Percentiles rank a stretch among this genome's conserved stretches.
These are phyloP conservation scores for Neosalanx taihuensis DNA, from an alignment of 2,797 vertebrate species.

Conservation along the genomic window DNA sequence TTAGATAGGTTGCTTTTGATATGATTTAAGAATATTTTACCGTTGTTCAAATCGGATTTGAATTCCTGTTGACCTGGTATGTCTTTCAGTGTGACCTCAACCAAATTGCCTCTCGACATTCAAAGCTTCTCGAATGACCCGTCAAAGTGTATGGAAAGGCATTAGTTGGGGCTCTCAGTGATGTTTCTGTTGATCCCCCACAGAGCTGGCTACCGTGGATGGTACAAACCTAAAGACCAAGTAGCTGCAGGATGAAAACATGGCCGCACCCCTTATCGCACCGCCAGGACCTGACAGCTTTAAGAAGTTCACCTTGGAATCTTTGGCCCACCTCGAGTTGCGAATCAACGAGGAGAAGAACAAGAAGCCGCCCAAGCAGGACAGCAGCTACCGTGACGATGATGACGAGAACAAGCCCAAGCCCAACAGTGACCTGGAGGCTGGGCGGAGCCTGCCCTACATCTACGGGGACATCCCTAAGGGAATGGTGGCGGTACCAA, in stretches of 20 bases:
- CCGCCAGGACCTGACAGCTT: slow-evolving; percentile 98
- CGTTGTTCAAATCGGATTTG: background rate
- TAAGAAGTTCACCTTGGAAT: slow-evolving; percentile 91
- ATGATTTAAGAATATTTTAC: background rate
- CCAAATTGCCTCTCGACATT: no score
- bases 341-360: slow-evolving; percentile 92
- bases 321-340: slow-evolving; percentile 93
- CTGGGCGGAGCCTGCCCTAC: slow-evolving; percentile 93
- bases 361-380: slow-evolving; percentile 92
- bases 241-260: slow-evolving; percentile 99
- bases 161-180: no score
- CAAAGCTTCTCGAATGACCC: no score
- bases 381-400: slow-evolving; percentile 96
- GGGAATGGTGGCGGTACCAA: slow-evolving; percentile 88
- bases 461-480: slow-evolving; percentile 95
- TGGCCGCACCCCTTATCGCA: slow-evolving; percentile 96
- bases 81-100: no score
- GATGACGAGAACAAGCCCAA: slow-evolving; percentile 96
- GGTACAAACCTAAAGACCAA: slow-evolving; percentile 81
- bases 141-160: no score
- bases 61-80: background rate
- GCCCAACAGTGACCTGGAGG: slow-evolving; percentile 96
- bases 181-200: background rate
- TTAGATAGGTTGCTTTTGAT: background rate
- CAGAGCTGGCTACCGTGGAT: slow-evolving; percentile 84